These are phyloP conservation scores for Monodelphis domestica DNA, from an alignment of 2,797 vertebrate species.

Conservation along the genomic window DNA sequence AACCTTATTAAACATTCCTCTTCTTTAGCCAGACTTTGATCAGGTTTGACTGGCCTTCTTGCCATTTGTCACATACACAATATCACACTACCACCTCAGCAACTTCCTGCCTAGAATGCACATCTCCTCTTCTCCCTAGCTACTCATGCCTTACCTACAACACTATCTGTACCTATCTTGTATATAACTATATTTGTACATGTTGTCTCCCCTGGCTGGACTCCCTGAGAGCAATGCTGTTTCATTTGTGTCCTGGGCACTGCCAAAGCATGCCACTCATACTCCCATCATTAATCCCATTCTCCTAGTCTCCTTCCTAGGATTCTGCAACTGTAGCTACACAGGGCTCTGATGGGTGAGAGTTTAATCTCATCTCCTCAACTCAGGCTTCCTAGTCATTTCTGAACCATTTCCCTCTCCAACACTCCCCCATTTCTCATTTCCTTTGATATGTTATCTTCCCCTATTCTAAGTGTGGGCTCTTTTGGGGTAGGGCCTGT, in stretches of 20 bases:
- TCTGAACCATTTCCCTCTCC: neutral
- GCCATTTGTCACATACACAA: neutral
- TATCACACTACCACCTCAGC: neutral
- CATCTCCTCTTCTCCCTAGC: neutral
- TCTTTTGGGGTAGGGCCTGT: neutral
- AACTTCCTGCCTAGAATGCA: neutral
- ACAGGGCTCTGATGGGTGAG: neutral
- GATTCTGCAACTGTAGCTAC: neutral
- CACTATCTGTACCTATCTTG: neutral
- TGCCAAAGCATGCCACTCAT: neutral
- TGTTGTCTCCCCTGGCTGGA: neutral
- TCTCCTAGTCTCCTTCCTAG: neutral
- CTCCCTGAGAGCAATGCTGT: neutral
- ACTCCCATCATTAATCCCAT: neutral
- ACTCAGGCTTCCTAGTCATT: neutral
- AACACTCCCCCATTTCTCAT: neutral
- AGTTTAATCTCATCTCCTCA: neutral
- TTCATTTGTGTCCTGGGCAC: neutral
- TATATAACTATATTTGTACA: neutral
- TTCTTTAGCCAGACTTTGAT: neutral
- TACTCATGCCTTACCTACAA: neutral
- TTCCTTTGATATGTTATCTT: neutral
- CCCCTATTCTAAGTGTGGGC: neutral
- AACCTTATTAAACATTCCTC: neutral
- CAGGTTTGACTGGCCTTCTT: neutral